Conservation (phyloP, 1,140 invertebrate species). For the Parapsyche elsis region DNA sequence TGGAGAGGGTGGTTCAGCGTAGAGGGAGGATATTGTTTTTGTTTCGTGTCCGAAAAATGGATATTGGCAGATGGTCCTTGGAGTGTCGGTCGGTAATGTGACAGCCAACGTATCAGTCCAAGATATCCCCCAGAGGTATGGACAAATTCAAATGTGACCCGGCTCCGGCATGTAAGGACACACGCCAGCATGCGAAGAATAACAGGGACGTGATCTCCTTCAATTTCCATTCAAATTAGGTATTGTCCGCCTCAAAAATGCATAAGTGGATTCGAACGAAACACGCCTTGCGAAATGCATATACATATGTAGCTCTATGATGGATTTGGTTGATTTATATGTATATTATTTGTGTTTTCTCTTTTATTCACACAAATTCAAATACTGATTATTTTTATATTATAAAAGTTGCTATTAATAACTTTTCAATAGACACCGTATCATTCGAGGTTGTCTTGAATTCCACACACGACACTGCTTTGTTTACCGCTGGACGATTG, state of each 20-base stretch:
- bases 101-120: constrained; percentile 53
- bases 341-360: no score
- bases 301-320: no score
- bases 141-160: constrained; percentile 54
- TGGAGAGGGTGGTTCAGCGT: neutral
- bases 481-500: constrained; percentile 42
- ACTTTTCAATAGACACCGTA: neutral
- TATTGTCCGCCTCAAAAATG: neutral
- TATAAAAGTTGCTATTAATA: neutral
- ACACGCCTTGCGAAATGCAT: no score
- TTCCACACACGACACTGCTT: constrained; percentile 34
- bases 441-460: constrained; percentile 19
- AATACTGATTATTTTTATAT: neutral
- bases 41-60: constrained; percentile 56
- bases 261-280: no score
- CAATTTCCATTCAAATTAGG: constrained; percentile 20
- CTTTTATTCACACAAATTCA: neutral
- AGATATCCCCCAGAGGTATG: neutral
- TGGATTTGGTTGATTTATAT: no score
- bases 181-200: constrained; percentile 4
- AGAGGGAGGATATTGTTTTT: constrained; percentile 50
- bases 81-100: constrained; percentile 53
- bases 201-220: constrained; percentile 2
- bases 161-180: constrained; percentile 37
- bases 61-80: constrained; percentile 55